Conservation (phyloP, 2,797 vertebrate genomes). For the Bradypodion ventrale region DNA sequence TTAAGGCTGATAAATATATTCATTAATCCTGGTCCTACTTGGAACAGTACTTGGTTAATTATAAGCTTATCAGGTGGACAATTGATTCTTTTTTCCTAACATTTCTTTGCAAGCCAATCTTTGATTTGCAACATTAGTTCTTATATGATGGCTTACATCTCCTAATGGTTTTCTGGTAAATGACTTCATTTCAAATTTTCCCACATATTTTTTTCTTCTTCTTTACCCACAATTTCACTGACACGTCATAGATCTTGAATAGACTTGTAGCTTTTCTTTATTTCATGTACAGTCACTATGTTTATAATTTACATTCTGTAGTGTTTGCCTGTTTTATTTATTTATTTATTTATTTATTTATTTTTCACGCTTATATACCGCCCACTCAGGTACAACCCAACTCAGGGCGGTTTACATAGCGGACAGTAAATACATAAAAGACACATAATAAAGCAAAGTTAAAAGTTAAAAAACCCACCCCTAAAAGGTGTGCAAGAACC, state of each 20-base stretch:
- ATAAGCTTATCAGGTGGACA: conserved; percentile 30
- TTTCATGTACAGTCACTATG: conserved; percentile 37
- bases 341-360: no score
- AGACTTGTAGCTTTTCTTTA: conserved; percentile 43
- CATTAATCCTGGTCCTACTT: conserved; percentile 20
- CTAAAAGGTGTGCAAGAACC: no score
- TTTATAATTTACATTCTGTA: conserved; percentile 53
- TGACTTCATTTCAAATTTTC: conserved; percentile 35
- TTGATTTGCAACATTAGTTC: conserved; percentile 42
- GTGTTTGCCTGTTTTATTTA: conserved; percentile 35
- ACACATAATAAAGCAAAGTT: no score
- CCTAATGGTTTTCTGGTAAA: conserved; percentile 42
- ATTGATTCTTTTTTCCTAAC: conserved; percentile 39
- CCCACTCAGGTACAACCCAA: no score
- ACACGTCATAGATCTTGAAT: conserved; percentile 23
- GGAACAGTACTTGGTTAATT: conserved; percentile 8
- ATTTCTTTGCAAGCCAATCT: conserved; percentile 25
- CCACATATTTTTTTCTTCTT: conserved; percentile 28
- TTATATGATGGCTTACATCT: conserved; percentile 40
- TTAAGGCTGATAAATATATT: neutral
- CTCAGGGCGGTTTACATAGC: no score
- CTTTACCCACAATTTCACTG: conserved; percentile 41
- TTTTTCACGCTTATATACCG: no score
- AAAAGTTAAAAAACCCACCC: no score
- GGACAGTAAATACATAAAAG: no score